Evolutionary conservation across 2,113 vertebrate species (phyloP), one percentile per base, ranked within the genome.

Genomic region (Zingel zingel): DNA sequence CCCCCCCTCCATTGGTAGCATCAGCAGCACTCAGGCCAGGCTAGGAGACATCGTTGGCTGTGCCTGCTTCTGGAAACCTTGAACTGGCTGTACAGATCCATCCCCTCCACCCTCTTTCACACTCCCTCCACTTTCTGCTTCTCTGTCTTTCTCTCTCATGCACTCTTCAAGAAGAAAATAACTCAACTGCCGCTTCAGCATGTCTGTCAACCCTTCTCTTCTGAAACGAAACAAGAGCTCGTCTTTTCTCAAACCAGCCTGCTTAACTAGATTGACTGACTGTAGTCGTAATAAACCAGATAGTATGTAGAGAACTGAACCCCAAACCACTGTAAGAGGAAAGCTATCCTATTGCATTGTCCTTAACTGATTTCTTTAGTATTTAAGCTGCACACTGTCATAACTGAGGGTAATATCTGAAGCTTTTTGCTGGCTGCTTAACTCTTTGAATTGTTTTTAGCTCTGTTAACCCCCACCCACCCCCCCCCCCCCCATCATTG

Each of bases 21-120:
- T 95, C 93, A 93, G 95, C 94, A 96, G 97, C 95, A 92, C 95
- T 86, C 94, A 90, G 95, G 85, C 90, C 91, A 94, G 96, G 93
- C 95, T 96, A 90, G 90, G 91, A 94, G 95, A 94, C 96, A 93
- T 98, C 93, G 95, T 95, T 96, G 97, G 97, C 97, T 99, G 97
- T 96, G 96, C 97, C 95, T 98, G 97, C 96, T 95, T 96, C 96
- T 92, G 95, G 95, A 97, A 97, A 96, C 95, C 94, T 86, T 97
- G 96, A 96, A 86, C 92, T 97, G 96, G 97, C 97, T 93, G 89
- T 90, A 95, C 84, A 89, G 83, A 92, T 93, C 93, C 97, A 97
- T 97, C 57, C 94, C 95, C 76, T 89, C 78, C 85, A 81, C 96
- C 93, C 95, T 93, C 92, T 94, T 89, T 95, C 96, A 96, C 97